phyloP scores from a whole-genome alignment of 2,113 vertebrate genomes.

The Brachirus orientalis region DNA sequence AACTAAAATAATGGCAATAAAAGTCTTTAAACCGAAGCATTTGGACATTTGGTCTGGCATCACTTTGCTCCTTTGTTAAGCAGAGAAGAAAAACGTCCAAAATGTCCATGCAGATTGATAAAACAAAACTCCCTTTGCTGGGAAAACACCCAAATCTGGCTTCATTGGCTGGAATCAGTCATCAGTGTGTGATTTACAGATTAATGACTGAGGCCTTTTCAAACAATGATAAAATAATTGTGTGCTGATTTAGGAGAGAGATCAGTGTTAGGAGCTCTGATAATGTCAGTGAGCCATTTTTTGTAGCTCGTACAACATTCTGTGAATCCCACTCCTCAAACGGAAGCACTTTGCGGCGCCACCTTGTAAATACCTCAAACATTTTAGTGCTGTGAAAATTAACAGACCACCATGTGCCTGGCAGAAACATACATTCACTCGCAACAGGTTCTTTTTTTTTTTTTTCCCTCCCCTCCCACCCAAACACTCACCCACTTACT shows the following conservation, averaged over 20 bases:
- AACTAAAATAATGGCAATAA: slow-evolving; percentile 33
- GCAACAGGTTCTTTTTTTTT: slow-evolving; percentile 62
- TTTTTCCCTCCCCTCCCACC: slow-evolving; percentile 29
- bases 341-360: slow-evolving; percentile 46
- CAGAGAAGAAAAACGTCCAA: slow-evolving; percentile 54
- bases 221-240: slow-evolving; percentile 28
- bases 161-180: slow-evolving; percentile 47
- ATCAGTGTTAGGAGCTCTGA: slow-evolving; percentile 17
- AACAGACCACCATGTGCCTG: slow-evolving; percentile 71
- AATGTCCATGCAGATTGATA: slow-evolving; percentile 47
- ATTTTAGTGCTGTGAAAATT: slow-evolving; percentile 55
- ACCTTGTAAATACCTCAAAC: slow-evolving; percentile 71
- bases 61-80: slow-evolving; percentile 54
- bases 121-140: slow-evolving; percentile 38
- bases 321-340: slow-evolving; percentile 48
- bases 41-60: slow-evolving; percentile 52
- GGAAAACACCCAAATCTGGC: slow-evolving; percentile 50
- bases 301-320: slow-evolving; percentile 36
- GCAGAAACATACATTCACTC: slow-evolving; percentile 53
- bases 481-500: slow-evolving; percentile 54
- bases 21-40: slow-evolving; percentile 62
- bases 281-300: slow-evolving; percentile 18
- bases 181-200: slow-evolving; percentile 49
- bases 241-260: slow-evolving; percentile 16
- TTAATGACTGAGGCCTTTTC: slow-evolving; percentile 42